Percentiles rank a stretch among this genome's conserved stretches.
Conservation (phyloP, 2,113 vertebrate genomes). For the Verasper variegatus region DNA sequence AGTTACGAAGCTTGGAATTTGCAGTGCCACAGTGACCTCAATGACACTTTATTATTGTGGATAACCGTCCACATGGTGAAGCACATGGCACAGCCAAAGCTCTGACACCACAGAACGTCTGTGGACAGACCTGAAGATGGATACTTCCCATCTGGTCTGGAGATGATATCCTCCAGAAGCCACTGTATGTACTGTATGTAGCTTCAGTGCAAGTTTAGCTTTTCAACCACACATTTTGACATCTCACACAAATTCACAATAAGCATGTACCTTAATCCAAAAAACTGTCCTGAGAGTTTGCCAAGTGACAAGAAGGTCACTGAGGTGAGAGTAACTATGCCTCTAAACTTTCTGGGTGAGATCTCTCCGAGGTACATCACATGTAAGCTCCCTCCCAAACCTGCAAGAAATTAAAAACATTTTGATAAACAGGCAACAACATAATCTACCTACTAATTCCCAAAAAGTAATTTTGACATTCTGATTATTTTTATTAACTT, state of each 20-base stretch:
- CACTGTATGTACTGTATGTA: neutral
- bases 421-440: neutral
- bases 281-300: constrained; percentile 78
- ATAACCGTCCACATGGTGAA: too few relatives aligned
- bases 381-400: constrained; percentile 63
- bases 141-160: too few relatives aligned
- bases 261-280: constrained; percentile 75
- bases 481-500: too few relatives aligned
- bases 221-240: neutral
- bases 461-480: too few relatives aligned
- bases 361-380: constrained; percentile 80
- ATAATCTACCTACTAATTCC: too few relatives aligned
- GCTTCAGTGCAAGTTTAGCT: neutral
- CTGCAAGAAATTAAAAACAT: constrained; percentile 41
- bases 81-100: too few relatives aligned
- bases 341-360: constrained; percentile 75
- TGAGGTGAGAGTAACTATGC: constrained; percentile 68
- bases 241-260: neutral
- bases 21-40: too few relatives aligned
- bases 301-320: constrained; percentile 69
- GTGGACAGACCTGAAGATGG: too few relatives aligned
- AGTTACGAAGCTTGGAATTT: too few relatives aligned
- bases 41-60: too few relatives aligned
- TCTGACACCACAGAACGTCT: too few relatives aligned
- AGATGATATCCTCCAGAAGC: too few relatives aligned